Percentiles rank a stretch among this genome's conserved stretches.
Evolutionary conservation across 2,888 invertebrate genomes (phyloP).

Genomic region (Ectropis crepuscularia): DNA sequence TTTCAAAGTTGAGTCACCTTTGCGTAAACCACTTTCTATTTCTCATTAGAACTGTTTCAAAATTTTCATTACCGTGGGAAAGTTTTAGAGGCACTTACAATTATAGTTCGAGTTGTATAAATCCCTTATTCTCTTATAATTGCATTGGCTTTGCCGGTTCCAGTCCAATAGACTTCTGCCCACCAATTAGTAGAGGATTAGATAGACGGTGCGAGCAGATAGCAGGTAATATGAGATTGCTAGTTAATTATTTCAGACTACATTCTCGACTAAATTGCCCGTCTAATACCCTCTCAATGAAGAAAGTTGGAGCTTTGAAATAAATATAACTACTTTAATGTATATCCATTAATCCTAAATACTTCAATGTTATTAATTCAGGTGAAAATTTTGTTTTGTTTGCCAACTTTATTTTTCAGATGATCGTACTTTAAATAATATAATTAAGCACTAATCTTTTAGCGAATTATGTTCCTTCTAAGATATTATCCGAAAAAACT

Average conservation of each 20-base stretch:
- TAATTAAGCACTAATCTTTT: too few species aligned
- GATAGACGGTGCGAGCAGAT: constrained; percentile 56
- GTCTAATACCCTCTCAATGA: constrained; percentile 16
- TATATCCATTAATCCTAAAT: too few species aligned
- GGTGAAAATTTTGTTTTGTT: too few species aligned
- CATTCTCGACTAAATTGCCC: constrained; percentile 30
- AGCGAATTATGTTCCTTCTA: too few species aligned
- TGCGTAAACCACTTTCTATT: constrained; percentile 12
- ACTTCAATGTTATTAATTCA: too few species aligned
- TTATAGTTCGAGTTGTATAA: constrained; percentile 39
- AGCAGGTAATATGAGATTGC: constrained; percentile 63
- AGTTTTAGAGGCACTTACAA: constrained; percentile 19
- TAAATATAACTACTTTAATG: constrained; percentile 23
- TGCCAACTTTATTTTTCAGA: too few species aligned
- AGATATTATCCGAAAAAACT: too few species aligned
- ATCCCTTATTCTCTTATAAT: constrained; percentile 70
- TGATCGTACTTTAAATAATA: too few species aligned
- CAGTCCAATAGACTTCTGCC: constrained; percentile 80
- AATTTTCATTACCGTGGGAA: not conserved
- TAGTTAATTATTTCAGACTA: constrained; percentile 63
- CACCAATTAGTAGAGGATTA: constrained; percentile 81
- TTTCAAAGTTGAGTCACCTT: constrained; percentile 23
- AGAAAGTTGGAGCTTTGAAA: constrained; percentile 7
- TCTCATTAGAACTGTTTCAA: constrained; percentile 13
- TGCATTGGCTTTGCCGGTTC: constrained; percentile 76